Conservation (phyloP, 2,113 vertebrate genomes). For the Aramus guarauna region DNA sequence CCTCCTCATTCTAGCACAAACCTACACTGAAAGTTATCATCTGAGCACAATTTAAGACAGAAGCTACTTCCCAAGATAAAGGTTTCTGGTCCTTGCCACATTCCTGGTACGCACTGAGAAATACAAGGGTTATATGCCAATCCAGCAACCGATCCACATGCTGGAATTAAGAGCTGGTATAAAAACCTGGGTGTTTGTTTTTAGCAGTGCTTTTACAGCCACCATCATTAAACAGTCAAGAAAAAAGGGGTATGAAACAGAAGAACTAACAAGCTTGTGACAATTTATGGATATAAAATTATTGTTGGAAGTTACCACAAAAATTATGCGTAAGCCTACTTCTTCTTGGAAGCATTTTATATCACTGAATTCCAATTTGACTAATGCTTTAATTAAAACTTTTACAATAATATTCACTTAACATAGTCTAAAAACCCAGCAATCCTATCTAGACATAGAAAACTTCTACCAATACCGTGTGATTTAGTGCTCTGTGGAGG, state of each 20-base stretch:
- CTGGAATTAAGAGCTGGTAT: background rate
- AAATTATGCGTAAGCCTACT: background rate
- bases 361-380: background rate
- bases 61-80: background rate
- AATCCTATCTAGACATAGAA: background rate
- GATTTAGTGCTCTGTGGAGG: background rate
- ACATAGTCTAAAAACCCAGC: background rate
- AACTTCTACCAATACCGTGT: background rate
- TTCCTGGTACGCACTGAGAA: background rate
- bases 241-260: background rate
- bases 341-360: background rate
- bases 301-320: background rate
- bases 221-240: background rate
- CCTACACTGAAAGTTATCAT: background rate
- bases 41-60: background rate
- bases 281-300: background rate
- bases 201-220: background rate
- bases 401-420: background rate
- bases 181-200: background rate
- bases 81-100: background rate
- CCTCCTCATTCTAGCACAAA: background rate
- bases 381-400: slow-evolving; percentile 22
- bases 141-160: background rate
- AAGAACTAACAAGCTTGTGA: background rate
- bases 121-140: background rate